Percentiles rank a stretch among this genome's conserved stretches.
Evolutionary conservation across 2,113 vertebrate species (phyloP).

Genomic region (Sorex fumeus): DNA sequence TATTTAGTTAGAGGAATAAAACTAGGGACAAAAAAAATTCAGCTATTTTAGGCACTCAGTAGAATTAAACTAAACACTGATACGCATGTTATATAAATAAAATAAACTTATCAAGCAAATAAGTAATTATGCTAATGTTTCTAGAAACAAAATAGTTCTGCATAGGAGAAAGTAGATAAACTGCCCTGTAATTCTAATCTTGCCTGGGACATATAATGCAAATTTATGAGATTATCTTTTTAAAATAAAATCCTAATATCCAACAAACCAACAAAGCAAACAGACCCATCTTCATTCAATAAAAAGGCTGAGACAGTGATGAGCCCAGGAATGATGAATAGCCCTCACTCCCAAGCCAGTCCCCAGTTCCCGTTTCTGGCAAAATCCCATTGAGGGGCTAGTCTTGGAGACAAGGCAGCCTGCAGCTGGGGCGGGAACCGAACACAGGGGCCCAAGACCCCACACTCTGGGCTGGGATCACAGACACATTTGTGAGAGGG

Average conservation of each 20-base stretch:
- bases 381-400: neutral
- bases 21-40: neutral
- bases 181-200: constrained; percentile 22
- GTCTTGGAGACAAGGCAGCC: neutral
- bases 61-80: constrained; percentile 17
- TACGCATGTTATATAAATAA: constrained; percentile 17
- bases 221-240: too few relatives aligned
- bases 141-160: neutral
- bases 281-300: neutral
- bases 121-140: neutral
- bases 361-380: neutral
- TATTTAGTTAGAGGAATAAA: neutral
- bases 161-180: neutral
- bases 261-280: neutral
- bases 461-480: fast-evolving
- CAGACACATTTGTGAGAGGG: neutral
- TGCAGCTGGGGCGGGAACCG: fast-evolving
- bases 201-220: neutral
- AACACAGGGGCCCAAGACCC: neutral
- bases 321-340: neutral
- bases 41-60: neutral
- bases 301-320: neutral
- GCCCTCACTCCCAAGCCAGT: neutral
- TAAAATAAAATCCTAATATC: too few relatives aligned
- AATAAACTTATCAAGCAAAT: neutral